Evolutionary conservation across 2,797 vertebrate species (phyloP).

Genomic region (Staurois parvus): DNA sequence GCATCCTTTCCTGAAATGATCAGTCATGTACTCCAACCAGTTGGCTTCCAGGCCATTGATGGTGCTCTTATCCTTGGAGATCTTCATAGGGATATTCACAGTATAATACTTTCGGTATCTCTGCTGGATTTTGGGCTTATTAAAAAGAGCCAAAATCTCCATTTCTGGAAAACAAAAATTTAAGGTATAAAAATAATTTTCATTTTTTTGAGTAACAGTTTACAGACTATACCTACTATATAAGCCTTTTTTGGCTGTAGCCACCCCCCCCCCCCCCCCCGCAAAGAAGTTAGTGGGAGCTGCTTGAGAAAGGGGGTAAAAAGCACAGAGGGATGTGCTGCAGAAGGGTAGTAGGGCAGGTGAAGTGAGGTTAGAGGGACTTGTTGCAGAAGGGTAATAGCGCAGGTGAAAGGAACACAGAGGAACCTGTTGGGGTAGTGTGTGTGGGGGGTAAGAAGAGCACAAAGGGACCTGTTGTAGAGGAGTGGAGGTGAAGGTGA

Average conservation of each 20-base stretch:
- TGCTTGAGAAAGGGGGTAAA: no score
- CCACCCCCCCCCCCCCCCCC: background rate
- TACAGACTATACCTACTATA: background rate
- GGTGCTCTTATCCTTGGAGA: conserved; percentile 84
- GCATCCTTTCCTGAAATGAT: conserved; percentile 95
- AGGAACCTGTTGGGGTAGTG: no score
- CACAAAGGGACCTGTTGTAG: background rate
- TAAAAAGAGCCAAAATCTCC: conserved; percentile 90
- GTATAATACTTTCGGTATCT: conserved; percentile 89
- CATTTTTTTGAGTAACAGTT: background rate
- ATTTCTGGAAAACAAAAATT: conserved; percentile 69
- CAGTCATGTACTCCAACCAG: conserved; percentile 98
- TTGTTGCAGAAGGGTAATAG: no score
- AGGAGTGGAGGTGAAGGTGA: background rate
- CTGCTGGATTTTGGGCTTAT: conserved; percentile 84
- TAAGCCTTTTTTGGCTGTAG: background rate
- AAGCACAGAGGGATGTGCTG: no score
- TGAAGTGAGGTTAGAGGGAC: no score
- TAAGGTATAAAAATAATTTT: background rate
- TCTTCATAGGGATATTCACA: conserved; percentile 89
- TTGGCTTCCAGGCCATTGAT: conserved; percentile 89
- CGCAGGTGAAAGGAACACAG: no score
- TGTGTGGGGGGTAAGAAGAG: no score
- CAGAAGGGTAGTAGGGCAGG: no score
- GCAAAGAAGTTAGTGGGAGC: background rate